phyloP scores from a whole-genome alignment of 2,797 vertebrate genomes.

The Delichon dasypus region DNA sequence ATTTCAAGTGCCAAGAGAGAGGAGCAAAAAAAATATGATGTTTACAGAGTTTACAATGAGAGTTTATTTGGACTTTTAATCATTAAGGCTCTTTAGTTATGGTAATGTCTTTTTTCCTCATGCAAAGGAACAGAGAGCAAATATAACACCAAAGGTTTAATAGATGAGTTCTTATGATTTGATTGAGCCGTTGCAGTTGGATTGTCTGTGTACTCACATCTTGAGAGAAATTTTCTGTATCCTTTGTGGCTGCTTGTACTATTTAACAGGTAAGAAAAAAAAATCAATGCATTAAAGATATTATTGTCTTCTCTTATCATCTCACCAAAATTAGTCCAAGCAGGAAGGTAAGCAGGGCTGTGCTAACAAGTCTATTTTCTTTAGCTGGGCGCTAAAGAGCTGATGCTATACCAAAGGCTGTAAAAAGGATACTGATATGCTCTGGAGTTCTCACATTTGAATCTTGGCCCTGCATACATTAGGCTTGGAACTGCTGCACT shows the following conservation, averaged over 20 bases:
- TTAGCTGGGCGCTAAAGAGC: background rate
- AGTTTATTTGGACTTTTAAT: background rate
- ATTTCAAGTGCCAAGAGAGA: background rate
- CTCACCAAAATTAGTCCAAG: background rate
- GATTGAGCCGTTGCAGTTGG: background rate
- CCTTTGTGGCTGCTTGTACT: background rate
- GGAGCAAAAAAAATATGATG: background rate
- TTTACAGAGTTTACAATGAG: background rate
- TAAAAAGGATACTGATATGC: background rate
- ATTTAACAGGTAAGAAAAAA: background rate
- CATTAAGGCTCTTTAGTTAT: background rate
- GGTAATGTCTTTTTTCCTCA: background rate
- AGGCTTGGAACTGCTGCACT: background rate
- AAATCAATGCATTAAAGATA: background rate
- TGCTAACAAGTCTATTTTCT: background rate
- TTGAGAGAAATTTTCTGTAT: background rate
- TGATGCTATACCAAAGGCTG: background rate
- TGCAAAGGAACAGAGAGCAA: background rate
- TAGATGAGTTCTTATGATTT: background rate
- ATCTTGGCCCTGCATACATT: background rate
- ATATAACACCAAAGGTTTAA: background rate
- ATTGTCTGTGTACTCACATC: background rate
- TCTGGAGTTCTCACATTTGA: background rate
- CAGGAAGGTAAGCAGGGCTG: background rate
- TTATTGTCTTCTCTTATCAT: background rate